Conservation (phyloP, 30 jellyfish, hydroid and myxozoan species). For the Chrysaora quinquecirrha region DNA sequence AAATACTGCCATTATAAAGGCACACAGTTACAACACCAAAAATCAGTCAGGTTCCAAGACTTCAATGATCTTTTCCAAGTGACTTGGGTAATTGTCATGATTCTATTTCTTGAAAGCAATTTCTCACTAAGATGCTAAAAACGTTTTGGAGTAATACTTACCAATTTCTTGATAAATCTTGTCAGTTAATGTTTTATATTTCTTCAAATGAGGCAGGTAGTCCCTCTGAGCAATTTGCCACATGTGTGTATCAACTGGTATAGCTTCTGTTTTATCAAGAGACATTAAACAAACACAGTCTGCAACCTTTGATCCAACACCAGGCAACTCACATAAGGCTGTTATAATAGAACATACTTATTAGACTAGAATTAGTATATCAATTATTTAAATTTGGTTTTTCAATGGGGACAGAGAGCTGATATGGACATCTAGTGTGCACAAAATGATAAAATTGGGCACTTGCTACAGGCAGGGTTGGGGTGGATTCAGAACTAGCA, state of each 20-base stretch:
- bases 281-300: slow-evolving; percentile 98
- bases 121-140: background rate
- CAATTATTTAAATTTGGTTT: too few species aligned
- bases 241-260: slow-evolving; percentile 95
- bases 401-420: too few species aligned
- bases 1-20: background rate
- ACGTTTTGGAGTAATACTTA: background rate
- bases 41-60: background rate
- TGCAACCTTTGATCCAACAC: slow-evolving; percentile 97
- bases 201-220: slow-evolving; percentile 84
- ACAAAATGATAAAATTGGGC: too few species aligned
- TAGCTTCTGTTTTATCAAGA: slow-evolving; percentile 84
- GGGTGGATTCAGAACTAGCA: too few species aligned
- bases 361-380: too few species aligned
- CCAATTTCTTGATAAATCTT: slow-evolving; percentile 88
- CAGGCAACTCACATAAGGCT: slow-evolving; percentile 88
- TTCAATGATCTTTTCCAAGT: background rate
- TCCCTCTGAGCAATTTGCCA: slow-evolving; percentile 92
- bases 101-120: background rate
- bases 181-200: slow-evolving; percentile 79
- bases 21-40: background rate
- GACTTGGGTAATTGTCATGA: background rate
- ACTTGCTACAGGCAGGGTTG: too few species aligned
- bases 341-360: background rate
- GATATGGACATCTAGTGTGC: too few species aligned